Evolutionary conservation across 64 coral and sea anemone genomes (phyloP), one percentile per base, ranked within the genome.

Genomic region (Stichodactyla mertensii): DNA sequence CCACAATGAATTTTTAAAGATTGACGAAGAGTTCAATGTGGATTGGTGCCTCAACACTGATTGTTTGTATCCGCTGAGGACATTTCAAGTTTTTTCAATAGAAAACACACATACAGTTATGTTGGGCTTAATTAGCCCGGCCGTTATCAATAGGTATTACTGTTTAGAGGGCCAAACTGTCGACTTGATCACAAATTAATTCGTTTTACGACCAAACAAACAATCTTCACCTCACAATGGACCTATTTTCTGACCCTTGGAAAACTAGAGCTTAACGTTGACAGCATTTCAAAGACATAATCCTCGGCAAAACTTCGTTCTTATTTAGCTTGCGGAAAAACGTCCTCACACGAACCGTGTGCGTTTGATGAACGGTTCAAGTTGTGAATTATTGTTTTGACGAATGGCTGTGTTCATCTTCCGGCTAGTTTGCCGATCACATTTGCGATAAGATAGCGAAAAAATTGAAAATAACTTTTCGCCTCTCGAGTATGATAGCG

Each of bases 381-480:
- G 36, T 85, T 85, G 56, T 55, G 55, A 5, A 18, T 20, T 59
- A 36, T 16, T 80, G 91, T 95, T 89, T 85, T 36, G 81, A 61
- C 78, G 55, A 88, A 51, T 26, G 59, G 52, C 59, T 55, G 60
- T 90, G 89, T 93, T 97, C 91, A 93, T 90, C 88, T 97, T 97
- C 94, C 91, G 93, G 88, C 66, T 66, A 87, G 94, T 90, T 90
- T 92, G 90, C 77, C 88, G 91, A 97, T 97, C 90, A 90, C 52
- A 89, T 87, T 88, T 88, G 60, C 79, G 94, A 97, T 92, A 97
- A 92, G 88, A 89, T 89, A 89, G 87, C 64, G 51, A 16, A 80
- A 84, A 97, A 87, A 89, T 93, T 93, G 94, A 88, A 89, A 93
- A 89, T 90, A 85, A 97, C 91, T 97, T 88, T 89, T 84, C 86